These are phyloP conservation scores for Patella pellucida DNA, from an alignment of 2,888 invertebrate species.

Conservation along the genomic window DNA sequence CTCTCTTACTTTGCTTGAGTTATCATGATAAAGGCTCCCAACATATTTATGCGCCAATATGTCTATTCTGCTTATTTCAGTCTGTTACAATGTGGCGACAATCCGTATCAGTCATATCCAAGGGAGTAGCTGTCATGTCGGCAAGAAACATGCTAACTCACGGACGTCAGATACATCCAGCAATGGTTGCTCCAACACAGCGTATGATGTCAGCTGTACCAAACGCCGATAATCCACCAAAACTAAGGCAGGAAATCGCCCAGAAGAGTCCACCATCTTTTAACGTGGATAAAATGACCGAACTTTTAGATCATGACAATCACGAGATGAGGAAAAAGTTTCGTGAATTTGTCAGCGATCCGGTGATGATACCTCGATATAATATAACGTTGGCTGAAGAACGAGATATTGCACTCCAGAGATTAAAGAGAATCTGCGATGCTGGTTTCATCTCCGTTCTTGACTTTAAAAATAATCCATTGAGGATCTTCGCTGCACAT, in stretches of 20 bases:
- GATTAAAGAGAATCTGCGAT: background rate
- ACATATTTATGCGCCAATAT: no score
- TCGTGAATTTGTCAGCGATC: background rate
- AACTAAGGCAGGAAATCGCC: background rate
- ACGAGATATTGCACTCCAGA: background rate
- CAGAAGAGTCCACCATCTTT: background rate
- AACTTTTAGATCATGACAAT: background rate
- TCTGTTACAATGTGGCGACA: background rate
- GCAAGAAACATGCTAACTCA: background rate
- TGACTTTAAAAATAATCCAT: conserved; percentile 6
- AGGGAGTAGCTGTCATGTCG: background rate
- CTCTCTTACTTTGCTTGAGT: no score
- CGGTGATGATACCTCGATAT: background rate
- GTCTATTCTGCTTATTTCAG: no score
- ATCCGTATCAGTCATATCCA: background rate
- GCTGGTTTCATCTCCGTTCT: background rate
- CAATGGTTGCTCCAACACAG: background rate
- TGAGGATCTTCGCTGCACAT: background rate
- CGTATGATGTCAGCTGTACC: background rate
- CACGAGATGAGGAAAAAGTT: conserved; percentile 2
- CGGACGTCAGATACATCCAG: background rate
- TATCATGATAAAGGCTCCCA: no score
- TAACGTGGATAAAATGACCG: background rate
- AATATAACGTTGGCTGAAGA: background rate
- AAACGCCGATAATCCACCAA: background rate